phyloP scores from a whole-genome alignment of 2,888 invertebrate species.

The Epinotia demarniana region DNA sequence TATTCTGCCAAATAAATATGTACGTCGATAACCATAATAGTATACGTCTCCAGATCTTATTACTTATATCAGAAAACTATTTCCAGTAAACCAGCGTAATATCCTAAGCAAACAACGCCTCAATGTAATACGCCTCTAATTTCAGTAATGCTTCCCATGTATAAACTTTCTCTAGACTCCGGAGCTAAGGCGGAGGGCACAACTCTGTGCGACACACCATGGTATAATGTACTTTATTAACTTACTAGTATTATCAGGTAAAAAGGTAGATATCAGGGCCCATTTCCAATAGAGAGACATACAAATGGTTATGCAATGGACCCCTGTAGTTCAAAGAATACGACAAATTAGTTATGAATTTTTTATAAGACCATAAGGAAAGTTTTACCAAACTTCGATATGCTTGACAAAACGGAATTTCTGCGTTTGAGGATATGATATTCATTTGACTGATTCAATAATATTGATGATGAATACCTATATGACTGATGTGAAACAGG shows the following conservation, averaged over 20 bases:
- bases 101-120: constrained; percentile 34
- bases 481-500: constrained; percentile 9
- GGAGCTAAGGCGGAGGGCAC: constrained; percentile 32
- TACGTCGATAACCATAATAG: too few species aligned
- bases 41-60: background rate
- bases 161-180: constrained; percentile 42
- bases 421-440: background rate
- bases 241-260: background rate
- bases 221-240: background rate
- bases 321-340: background rate
- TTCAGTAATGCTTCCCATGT: constrained; percentile 45
- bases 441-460: constrained; percentile 1
- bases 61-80: constrained; percentile 1
- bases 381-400: background rate
- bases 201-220: background rate
- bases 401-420: constrained; percentile 5
- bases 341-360: background rate
- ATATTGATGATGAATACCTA: constrained; percentile 16
- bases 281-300: too few species aligned
- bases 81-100: constrained; percentile 25
- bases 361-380: background rate
- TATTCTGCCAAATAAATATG: too few species aligned
- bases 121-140: constrained; percentile 43
- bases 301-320: too few species aligned
- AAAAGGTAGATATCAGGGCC: background rate